These are phyloP conservation scores for Ochlodes sylvanus DNA, from an alignment of 2,888 invertebrate species.

Conservation along the genomic window DNA sequence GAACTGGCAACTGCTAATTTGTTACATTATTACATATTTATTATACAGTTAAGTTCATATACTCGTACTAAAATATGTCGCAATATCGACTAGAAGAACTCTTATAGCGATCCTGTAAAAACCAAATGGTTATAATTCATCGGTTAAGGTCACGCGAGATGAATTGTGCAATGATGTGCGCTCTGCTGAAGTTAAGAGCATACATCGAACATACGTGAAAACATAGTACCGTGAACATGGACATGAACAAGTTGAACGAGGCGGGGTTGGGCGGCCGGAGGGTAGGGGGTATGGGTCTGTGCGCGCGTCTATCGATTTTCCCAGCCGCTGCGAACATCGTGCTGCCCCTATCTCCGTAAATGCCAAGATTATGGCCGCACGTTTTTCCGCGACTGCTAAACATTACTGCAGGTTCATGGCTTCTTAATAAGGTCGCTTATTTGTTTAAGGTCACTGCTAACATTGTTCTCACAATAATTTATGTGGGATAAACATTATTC, in stretches of 20 bases:
- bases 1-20: not conserved
- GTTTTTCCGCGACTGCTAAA: constrained; percentile 30
- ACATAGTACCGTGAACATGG: constrained; percentile 29
- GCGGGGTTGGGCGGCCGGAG: constrained; percentile 47
- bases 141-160: constrained; percentile 30
- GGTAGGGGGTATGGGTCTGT: constrained; percentile 44
- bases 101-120: constrained; percentile 5
- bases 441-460: constrained; percentile 15
- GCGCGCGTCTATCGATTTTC: constrained; percentile 83
- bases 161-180: constrained; percentile 25
- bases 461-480: not conserved
- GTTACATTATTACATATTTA: not conserved
- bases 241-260: constrained; percentile 59
- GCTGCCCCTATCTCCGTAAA: constrained; percentile 54
- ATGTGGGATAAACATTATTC: not conserved
- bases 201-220: constrained; percentile 16
- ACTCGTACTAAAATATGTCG: not conserved
- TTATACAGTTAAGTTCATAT: not conserved
- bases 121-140: constrained; percentile 16
- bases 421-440: constrained; percentile 24
- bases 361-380: constrained; percentile 56
- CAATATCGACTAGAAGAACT: constrained; percentile 1
- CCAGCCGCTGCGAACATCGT: constrained; percentile 43
- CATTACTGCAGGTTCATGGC: constrained; percentile 33
- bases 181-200: constrained; percentile 27